A percentile compares a stretch with the other conserved stretches of the same genome.
Conservation (phyloP, 1,140 invertebrate genomes). For the Macrosteles quadrilineatus region DNA sequence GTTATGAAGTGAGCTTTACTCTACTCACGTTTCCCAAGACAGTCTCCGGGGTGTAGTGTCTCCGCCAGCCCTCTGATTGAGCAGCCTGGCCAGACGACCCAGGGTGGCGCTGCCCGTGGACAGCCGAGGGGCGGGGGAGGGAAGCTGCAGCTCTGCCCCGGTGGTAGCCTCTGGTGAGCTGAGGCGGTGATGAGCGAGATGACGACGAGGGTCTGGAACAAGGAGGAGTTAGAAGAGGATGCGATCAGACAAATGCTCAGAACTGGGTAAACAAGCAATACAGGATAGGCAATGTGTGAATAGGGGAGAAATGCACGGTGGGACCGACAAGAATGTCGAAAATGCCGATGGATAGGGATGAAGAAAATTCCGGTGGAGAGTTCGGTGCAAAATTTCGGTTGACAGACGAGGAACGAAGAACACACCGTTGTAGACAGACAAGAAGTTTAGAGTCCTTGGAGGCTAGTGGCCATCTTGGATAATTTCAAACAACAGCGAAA, state of each 20-base stretch:
- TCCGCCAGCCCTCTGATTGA: slow-evolving; percentile 61
- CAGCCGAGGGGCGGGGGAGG: slow-evolving; percentile 29
- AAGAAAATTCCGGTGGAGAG: neutral
- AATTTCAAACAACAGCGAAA: too few relatives aligned
- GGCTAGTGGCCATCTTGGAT: too few relatives aligned
- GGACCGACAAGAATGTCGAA: slow-evolving; percentile 2
- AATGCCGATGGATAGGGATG: neutral
- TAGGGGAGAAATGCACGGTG: slow-evolving; percentile 8
- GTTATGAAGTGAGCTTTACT: too few relatives aligned
- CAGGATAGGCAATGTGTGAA: neutral
- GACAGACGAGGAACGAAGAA: too few relatives aligned
- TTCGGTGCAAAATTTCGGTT: too few relatives aligned
- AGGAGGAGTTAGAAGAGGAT: neutral
- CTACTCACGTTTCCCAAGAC: slow-evolving; percentile 76
- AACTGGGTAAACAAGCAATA: neutral
- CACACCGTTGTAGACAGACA: too few relatives aligned
- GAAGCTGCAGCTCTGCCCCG: slow-evolving; percentile 24
- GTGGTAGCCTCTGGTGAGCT: slow-evolving; percentile 41
- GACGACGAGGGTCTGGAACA: slow-evolving; percentile 39
- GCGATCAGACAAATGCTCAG: neutral
- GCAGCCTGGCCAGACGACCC: slow-evolving; percentile 65
- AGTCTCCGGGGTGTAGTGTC: slow-evolving; percentile 56
- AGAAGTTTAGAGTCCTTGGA: too few relatives aligned
- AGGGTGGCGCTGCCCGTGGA: slow-evolving; percentile 48
- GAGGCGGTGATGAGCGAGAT: slow-evolving; percentile 41